Evolutionary conservation across 2,888 invertebrate genomes (phyloP).

Genomic region (Caenorhabditis angaria): DNA sequence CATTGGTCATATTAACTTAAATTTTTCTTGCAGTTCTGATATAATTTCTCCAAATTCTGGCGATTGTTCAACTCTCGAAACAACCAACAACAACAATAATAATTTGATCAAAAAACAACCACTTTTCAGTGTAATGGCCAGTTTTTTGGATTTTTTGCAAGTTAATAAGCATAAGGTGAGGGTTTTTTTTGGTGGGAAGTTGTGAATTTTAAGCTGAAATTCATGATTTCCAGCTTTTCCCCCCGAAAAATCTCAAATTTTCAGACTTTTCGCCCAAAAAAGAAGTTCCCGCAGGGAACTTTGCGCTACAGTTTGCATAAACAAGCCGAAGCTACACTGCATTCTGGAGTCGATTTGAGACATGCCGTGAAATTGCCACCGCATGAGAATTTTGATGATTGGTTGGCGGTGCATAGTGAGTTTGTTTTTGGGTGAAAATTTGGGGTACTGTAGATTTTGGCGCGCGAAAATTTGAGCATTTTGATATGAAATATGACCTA

Average conservation of each 20-base stretch:
- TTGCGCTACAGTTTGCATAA: conserved; percentile 87
- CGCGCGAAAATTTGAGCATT: too few relatives aligned
- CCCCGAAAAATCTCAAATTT: conserved; percentile 26
- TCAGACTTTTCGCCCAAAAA: conserved; percentile 89
- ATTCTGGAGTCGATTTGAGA: conserved; percentile 86
- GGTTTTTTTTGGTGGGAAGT: neutral
- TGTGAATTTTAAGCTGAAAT: too few relatives aligned
- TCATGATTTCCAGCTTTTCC: too few relatives aligned
- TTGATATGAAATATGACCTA: too few relatives aligned
- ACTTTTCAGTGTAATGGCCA: conserved; percentile 47
- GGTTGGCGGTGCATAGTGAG: conserved; percentile 90
- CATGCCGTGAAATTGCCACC: conserved; percentile 83
- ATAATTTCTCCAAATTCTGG: conserved; percentile 4
- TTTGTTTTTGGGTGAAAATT: conserved; percentile 16
- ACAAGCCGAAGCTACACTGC: conserved; percentile 86
- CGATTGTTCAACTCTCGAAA: neutral
- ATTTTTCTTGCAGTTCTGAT: neutral
- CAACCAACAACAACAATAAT: neutral
- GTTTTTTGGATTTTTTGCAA: conserved; percentile 71
- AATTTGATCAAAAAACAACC: conserved; percentile 9
- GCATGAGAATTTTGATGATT: conserved; percentile 85
- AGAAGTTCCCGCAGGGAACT: conserved; percentile 86
- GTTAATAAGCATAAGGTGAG: conserved; percentile 71
- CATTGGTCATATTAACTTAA: neutral
- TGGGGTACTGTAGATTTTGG: too few relatives aligned